phyloP scores from a whole-genome alignment of 2,888 invertebrate species.

The Acleris cristana region DNA sequence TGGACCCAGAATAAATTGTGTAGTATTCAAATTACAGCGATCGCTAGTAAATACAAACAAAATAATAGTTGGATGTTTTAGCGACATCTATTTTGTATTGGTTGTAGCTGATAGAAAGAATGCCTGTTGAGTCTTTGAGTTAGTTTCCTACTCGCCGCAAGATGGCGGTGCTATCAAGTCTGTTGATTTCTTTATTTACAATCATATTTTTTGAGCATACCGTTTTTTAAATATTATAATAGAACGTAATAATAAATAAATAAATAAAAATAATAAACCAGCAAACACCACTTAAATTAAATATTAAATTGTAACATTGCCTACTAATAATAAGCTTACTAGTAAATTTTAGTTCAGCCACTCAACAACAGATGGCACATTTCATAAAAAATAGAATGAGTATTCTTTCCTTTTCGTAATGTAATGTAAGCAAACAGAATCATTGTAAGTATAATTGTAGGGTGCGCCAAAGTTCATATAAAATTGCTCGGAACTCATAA shows the following conservation, averaged over 20 bases:
- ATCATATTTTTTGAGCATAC: neutral
- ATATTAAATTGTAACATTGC: too few relatives aligned
- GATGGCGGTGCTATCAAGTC: conserved; percentile 9
- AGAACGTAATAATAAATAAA: neutral
- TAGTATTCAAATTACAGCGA: neutral
- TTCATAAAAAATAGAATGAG: neutral
- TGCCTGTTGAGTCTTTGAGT: neutral
- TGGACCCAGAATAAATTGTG: too few relatives aligned
- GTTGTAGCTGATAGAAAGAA: too few relatives aligned
- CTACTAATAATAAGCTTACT: neutral
- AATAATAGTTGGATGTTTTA: neutral
- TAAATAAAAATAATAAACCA: too few relatives aligned
- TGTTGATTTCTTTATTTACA: neutral
- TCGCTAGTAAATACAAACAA: neutral
- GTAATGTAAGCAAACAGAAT: too few relatives aligned
- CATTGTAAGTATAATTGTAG: too few relatives aligned
- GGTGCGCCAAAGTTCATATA: too few relatives aligned
- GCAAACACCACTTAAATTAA: neutral
- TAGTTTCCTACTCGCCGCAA: conserved; percentile 3
- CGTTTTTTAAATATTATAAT: neutral
- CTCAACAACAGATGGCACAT: conserved; percentile 42
- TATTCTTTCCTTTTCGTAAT: neutral
- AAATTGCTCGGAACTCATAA: too few relatives aligned
- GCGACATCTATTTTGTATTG: too few relatives aligned
- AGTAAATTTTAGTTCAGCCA: conserved; percentile 7